Evolutionary conservation across 2,113 vertebrate genomes (phyloP).

Genomic region (Etia nguti): DNA sequence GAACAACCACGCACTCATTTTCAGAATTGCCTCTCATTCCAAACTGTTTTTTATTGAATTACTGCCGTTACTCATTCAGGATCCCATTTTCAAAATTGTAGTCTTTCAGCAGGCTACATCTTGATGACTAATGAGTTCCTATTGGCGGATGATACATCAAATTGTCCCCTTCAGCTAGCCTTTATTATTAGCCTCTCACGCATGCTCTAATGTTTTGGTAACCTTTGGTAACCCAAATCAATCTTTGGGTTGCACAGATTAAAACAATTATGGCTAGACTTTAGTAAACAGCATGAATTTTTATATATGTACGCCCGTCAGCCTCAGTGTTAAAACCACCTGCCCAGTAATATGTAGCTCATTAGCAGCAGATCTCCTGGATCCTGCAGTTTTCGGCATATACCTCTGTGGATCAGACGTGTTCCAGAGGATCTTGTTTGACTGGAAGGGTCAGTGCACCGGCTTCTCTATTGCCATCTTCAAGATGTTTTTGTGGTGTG

Average conservation of each 20-base stretch:
- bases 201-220: neutral
- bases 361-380: neutral
- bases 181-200: neutral
- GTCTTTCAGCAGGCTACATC: neutral
- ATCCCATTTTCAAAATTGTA: neutral
- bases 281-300: neutral
- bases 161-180: neutral
- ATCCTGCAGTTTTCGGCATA: neutral
- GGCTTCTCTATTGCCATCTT: neutral
- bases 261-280: neutral
- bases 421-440: neutral
- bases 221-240: neutral
- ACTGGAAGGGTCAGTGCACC: neutral
- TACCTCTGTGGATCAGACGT: neutral
- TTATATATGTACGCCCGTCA: neutral
- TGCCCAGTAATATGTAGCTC: neutral
- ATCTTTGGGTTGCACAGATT: neutral
- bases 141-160: slow-evolving; percentile 21
- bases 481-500: neutral
- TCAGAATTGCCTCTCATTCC: neutral
- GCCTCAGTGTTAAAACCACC: neutral
- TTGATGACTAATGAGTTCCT: slow-evolving; percentile 5
- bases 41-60: neutral
- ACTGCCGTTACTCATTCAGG: neutral
- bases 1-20: neutral